Percentiles rank a stretch among this genome's conserved stretches.
Evolutionary conservation across 2,797 vertebrate genomes (phyloP).

Genomic region (Threskiornis aethiopicus): DNA sequence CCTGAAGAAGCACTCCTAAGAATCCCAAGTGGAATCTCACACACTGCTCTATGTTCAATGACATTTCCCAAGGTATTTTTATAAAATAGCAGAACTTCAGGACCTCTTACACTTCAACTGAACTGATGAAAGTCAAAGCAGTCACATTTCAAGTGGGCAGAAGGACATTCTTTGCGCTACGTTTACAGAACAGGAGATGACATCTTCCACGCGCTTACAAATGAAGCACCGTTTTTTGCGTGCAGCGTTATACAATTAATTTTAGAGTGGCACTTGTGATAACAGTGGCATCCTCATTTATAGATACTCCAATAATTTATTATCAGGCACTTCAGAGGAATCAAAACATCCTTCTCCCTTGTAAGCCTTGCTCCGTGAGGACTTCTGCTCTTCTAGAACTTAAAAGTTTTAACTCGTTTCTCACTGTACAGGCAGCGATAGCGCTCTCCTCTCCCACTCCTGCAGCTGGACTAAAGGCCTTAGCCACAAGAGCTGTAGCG

Average conservation of each 20-base stretch:
- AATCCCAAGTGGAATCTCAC: background rate
- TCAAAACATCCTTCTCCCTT: slow-evolving; percentile 25
- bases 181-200: background rate
- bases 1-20: background rate
- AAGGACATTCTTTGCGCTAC: background rate
- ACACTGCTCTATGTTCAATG: rapidly evolving
- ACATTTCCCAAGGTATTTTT: background rate
- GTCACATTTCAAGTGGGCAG: background rate
- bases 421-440: background rate
- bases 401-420: background rate
- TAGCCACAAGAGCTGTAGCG: background rate
- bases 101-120: background rate
- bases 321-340: slow-evolving; percentile 39
- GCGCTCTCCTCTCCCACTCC: background rate
- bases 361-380: background rate
- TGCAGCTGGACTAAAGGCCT: background rate
- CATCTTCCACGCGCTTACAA: background rate
- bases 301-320: slow-evolving; percentile 35
- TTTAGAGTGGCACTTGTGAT: background rate
- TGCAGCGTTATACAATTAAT: background rate
- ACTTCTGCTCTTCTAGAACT: background rate
- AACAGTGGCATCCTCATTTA: slow-evolving; percentile 40
- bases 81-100: background rate
- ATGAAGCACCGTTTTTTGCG: background rate
- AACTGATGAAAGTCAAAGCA: background rate